These are phyloP conservation scores for Siniperca undulata DNA, from an alignment of 2,797 vertebrate species.

Conservation along the genomic window DNA sequence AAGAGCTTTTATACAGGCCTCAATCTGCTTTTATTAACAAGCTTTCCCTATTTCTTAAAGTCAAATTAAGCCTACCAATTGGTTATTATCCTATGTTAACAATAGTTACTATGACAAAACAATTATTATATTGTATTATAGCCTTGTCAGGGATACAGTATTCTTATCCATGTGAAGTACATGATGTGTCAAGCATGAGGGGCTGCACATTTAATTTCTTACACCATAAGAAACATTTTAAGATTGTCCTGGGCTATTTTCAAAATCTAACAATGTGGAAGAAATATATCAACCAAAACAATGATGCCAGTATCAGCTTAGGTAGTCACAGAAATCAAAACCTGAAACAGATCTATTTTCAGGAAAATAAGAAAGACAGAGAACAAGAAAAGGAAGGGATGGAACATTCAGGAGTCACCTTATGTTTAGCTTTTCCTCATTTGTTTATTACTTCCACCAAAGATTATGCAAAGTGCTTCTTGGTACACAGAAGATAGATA, in stretches of 20 bases:
- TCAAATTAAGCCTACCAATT: background rate
- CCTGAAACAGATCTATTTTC: background rate
- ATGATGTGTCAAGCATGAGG: background rate
- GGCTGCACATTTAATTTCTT: background rate
- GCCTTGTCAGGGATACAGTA: constrained; percentile 3
- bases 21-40: constrained; percentile 1
- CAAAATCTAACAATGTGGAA: constrained; percentile 1
- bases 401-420: background rate
- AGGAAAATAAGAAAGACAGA: constrained; percentile 5
- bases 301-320: constrained; percentile 10
- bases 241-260: background rate
- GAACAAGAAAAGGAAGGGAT: background rate
- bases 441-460: constrained; percentile 12
- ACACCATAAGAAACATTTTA: constrained; percentile 1
- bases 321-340: constrained; percentile 1
- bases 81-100: background rate
- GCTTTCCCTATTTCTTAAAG: background rate
- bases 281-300: constrained; percentile 19
- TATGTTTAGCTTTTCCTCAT: background rate
- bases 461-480: constrained; percentile 2
- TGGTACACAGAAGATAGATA: background rate
- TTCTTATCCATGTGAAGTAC: constrained; percentile 18
- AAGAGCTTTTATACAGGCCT: background rate
- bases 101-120: constrained; percentile 12
- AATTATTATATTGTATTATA: background rate